These are phyloP conservation scores for Motacilla tschutschensis DNA, from an alignment of 2,113 vertebrate species.

Conservation along the genomic window DNA sequence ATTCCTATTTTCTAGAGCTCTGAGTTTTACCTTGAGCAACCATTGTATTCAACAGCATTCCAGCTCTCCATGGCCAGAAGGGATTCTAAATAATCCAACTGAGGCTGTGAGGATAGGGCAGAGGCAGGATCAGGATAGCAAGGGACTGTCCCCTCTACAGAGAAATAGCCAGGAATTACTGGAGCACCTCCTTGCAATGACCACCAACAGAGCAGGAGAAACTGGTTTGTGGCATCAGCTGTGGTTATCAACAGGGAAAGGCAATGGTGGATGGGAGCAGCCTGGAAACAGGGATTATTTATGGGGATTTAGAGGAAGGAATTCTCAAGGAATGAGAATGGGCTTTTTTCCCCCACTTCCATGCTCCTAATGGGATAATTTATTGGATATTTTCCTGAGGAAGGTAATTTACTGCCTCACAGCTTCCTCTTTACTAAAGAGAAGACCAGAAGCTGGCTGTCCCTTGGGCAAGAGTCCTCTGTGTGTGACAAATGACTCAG, in stretches of 20 bases:
- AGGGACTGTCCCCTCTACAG: background rate
- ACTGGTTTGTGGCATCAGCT: background rate
- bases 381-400: background rate
- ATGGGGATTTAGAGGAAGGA: background rate
- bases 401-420: background rate
- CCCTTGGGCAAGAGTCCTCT: background rate
- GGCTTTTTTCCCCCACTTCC: accelerated
- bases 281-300: background rate
- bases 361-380: background rate
- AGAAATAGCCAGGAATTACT: background rate
- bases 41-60: background rate
- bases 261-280: background rate
- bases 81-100: background rate
- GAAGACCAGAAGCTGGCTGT: background rate
- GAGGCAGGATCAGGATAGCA: background rate
- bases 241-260: background rate
- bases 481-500: background rate
- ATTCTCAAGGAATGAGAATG: background rate
- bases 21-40: background rate
- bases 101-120: background rate
- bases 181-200: background rate
- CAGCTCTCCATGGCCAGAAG: background rate
- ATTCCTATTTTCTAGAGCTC: background rate
- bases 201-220: background rate
- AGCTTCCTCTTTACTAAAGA: background rate